Evolutionary conservation across 2,797 vertebrate genomes (phyloP).

Genomic region (Nothura maculosa): DNA sequence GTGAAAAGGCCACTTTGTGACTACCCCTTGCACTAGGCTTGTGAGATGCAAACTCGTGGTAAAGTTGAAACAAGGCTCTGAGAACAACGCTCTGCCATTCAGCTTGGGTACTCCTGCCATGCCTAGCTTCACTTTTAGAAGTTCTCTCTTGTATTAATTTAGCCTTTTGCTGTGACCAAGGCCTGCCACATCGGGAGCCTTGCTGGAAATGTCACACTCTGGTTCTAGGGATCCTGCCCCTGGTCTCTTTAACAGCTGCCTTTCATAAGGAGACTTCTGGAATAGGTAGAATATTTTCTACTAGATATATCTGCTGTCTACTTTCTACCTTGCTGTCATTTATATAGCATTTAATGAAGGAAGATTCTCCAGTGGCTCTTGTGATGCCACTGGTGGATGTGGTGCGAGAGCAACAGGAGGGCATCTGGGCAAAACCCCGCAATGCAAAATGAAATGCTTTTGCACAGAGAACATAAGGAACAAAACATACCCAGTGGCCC

Average conservation of each 20-base stretch:
- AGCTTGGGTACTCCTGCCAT: not conserved
- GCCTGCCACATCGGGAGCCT: not conserved
- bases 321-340: not conserved
- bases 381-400: rapidly evolving
- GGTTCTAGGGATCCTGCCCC: constrained; percentile 43
- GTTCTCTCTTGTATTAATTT: constrained; percentile 18
- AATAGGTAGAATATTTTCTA: not conserved
- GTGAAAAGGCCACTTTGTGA: not conserved
- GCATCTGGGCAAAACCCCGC: rapidly evolving
- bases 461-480: not conserved
- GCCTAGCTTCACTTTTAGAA: constrained; percentile 21
- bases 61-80: not conserved
- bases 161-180: constrained; percentile 61
- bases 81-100: not conserved
- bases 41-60: not conserved
- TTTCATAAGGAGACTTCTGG: not conserved
- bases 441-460: not conserved
- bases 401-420: not conserved
- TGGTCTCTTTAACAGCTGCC: constrained; percentile 13
- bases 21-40: rapidly evolving
- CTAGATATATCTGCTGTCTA: not conserved
- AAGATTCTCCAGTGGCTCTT: not conserved
- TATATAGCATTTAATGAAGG: constrained; percentile 19
- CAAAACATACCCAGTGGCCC: rapidly evolving
- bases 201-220: not conserved